These are phyloP conservation scores for Eupeodes corollae DNA, from an alignment of 1,140 invertebrate species.

Conservation along the genomic window DNA sequence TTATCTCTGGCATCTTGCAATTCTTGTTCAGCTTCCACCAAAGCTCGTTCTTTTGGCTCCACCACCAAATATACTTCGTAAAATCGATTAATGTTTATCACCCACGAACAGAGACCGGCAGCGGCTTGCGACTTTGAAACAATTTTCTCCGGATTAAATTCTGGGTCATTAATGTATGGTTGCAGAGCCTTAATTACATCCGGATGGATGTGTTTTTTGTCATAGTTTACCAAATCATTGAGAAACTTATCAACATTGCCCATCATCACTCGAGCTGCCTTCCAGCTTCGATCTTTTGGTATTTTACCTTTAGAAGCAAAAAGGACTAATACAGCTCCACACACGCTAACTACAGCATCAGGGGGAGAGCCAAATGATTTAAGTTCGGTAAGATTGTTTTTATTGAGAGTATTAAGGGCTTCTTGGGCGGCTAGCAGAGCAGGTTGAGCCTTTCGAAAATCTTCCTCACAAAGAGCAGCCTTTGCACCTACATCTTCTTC, in stretches of 20 bases:
- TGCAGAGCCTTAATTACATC: slow-evolving; percentile 65
- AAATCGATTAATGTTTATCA: slow-evolving; percentile 84
- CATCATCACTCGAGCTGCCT: slow-evolving; percentile 80
- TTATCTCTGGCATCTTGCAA: slow-evolving; percentile 69
- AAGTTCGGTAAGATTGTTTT: slow-evolving; percentile 86
- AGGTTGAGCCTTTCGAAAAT: slow-evolving; percentile 83
- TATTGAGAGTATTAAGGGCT: slow-evolving; percentile 86
- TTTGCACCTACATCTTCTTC: slow-evolving; percentile 77
- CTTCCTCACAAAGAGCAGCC: slow-evolving; percentile 75
- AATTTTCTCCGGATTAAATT: slow-evolving; percentile 81
- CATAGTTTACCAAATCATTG: slow-evolving; percentile 72
- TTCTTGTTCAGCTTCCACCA: slow-evolving; percentile 75
- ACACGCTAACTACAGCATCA: slow-evolving; percentile 72
- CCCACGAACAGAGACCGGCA: slow-evolving; percentile 85
- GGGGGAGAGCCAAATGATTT: slow-evolving; percentile 84
- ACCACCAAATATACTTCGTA: slow-evolving; percentile 87
- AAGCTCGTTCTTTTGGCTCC: slow-evolving; percentile 70
- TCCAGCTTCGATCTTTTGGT: slow-evolving; percentile 89
- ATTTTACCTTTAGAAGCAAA: slow-evolving; percentile 77
- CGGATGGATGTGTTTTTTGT: slow-evolving; percentile 88
- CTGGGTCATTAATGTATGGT: slow-evolving; percentile 48
- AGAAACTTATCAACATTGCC: slow-evolving; percentile 73
- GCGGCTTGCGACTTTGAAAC: slow-evolving; percentile 75
- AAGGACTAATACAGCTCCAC: slow-evolving; percentile 76
- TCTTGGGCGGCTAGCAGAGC: slow-evolving; percentile 78